Evolutionary conservation across 2,113 vertebrate species (phyloP), one percentile per base, ranked within the genome.

Genomic region (Tragelaphus imberbis): DNA sequence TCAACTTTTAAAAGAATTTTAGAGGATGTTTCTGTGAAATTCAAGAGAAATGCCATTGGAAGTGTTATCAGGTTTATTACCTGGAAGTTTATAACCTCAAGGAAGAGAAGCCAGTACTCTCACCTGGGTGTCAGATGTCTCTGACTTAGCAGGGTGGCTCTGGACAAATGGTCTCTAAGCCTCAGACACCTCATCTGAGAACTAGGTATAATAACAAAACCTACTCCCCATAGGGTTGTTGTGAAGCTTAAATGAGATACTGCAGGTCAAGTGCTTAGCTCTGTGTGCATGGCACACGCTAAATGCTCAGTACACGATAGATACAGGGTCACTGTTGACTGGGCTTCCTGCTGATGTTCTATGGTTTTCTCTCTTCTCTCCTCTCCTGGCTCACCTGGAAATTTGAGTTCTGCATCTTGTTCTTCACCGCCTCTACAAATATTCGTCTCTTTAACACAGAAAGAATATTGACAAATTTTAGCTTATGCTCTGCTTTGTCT

Each of bases 331-430:
- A 3, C 15, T 28, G 75, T 25, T 49, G 0, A 0, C 58, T 8
- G 27, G 80, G 49, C 11, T 77, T 44, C 51, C 61, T 71, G 71
- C 40, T n/a, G 79, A 17, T 5, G 1, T 6, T 30, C 80, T 7
- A 0, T 33, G 6, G 10, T 14, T 33, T 47, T 36, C 61, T 49
- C 53, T 33, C 75, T 33, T 3, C 65, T 55, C 55, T 51, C 47
- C 47, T 47, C 59, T 33, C 47, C 95, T 23, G n/a, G 88, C 98
- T 98, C 92, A 97, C 97, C 97, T 97, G 97, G 85, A 81, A n/a
- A 71, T 61, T 23, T 2, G 94, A 63, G 44, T 6, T 96, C 55
- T 92, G 92, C 92, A 65, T 63, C 96, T 36, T 96, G 81, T 2
- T 96, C 95, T 97, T 97, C 90, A 82, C 77, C 10, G 25, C 85